Percentiles rank a stretch among this genome's conserved stretches.
Evolutionary conservation across 2,888 invertebrate species (phyloP).

Genomic region (Copidosoma aretas): DNA sequence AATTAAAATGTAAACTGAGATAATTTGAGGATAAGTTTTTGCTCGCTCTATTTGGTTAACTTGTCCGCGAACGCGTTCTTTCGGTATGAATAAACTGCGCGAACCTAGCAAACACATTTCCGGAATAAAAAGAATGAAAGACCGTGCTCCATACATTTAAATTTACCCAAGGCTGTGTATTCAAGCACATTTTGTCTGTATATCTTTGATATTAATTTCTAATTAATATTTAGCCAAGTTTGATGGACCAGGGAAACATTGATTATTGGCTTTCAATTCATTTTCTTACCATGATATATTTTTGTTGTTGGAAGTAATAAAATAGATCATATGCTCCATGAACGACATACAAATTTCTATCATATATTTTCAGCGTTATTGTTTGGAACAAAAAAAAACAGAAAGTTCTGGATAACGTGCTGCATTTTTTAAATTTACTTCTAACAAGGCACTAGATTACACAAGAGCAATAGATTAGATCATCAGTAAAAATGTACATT

Average conservation of each 20-base stretch:
- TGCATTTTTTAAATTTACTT: slow-evolving; percentile 32
- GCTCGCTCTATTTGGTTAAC: slow-evolving; percentile 36
- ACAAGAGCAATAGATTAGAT: too few relatives aligned
- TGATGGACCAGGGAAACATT: slow-evolving; percentile 40
- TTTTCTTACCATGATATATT: slow-evolving; percentile 55
- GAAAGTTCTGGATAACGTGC: not conserved
- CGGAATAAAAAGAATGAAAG: slow-evolving; percentile 26
- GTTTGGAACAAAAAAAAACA: slow-evolving; percentile 26
- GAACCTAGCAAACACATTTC: slow-evolving; percentile 41
- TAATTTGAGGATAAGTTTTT: slow-evolving; percentile 35
- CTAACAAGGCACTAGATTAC: slow-evolving; percentile 36
- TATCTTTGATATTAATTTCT: slow-evolving; percentile 41
- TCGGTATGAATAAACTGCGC: slow-evolving; percentile 40
- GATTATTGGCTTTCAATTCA: slow-evolving; percentile 52
- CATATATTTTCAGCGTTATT: slow-evolving; percentile 32
- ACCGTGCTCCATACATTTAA: slow-evolving; percentile 36
- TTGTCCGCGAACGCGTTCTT: slow-evolving; percentile 32
- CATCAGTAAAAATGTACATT: slow-evolving; percentile 29
- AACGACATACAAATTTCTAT: slow-evolving; percentile 35
- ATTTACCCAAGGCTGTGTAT: slow-evolving; percentile 37
- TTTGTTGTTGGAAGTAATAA: slow-evolving; percentile 56
- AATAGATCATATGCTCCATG: slow-evolving; percentile 42
- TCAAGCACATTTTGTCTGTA: slow-evolving; percentile 36
- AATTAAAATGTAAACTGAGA: slow-evolving; percentile 36
- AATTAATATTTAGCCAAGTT: slow-evolving; percentile 39